phyloP scores from a whole-genome alignment of 1,140 invertebrate genomes.

The Drosophila tristis region DNA sequence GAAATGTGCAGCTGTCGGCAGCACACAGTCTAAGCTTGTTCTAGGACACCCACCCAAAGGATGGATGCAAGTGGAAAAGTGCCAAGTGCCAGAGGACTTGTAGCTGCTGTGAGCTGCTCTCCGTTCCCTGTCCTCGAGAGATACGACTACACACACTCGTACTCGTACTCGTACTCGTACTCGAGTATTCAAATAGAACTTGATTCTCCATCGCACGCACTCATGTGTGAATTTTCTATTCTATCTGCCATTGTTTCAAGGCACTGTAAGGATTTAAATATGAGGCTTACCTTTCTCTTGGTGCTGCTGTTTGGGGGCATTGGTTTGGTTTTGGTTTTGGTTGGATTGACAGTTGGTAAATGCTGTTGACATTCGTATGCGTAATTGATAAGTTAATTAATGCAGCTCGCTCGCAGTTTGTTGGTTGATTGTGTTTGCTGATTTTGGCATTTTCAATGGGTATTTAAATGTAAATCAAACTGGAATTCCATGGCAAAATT shows the following conservation, averaged over 20 bases:
- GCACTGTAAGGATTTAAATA: neutral
- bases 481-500: conserved; percentile 6
- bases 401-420: conserved; percentile 22
- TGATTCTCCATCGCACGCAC: conserved; percentile 16
- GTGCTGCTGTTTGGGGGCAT: neutral
- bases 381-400: conserved; percentile 43
- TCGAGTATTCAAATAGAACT: conserved; percentile 51
- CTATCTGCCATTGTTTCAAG: neutral
- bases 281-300: conserved; percentile 25
- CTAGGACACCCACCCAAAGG: too few relatives aligned
- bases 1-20: conserved; percentile 9
- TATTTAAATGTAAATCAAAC: conserved; percentile 23
- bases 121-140: neutral
- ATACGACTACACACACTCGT: too few relatives aligned
- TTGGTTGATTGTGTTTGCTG: conserved; percentile 20
- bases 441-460: conserved; percentile 25
- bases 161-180: neutral
- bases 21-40: conserved; percentile 1
- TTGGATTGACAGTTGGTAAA: neutral
- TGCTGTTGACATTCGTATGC: conserved; percentile 38
- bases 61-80: too few relatives aligned
- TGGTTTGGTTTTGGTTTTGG: too few relatives aligned
- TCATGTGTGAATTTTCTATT: neutral
- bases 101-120: conserved; percentile 7
- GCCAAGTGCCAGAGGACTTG: conserved; percentile 4